Conservation (phyloP, 1,140 invertebrate species). For the Halictus rubicundus region DNA sequence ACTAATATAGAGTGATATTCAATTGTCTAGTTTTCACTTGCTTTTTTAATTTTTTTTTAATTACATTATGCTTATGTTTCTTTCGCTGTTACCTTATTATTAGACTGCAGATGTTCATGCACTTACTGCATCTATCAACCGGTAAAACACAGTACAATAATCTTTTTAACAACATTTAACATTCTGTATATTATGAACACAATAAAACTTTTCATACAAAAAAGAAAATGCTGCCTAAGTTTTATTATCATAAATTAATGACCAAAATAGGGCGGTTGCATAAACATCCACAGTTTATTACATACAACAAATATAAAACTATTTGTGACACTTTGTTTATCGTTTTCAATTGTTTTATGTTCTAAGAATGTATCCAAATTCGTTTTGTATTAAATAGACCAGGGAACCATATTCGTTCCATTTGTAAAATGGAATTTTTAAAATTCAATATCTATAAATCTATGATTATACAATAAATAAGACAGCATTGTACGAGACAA, state of each 20-base stretch:
- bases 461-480: neutral
- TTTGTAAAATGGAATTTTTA: neutral
- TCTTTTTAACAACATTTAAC: too few relatives aligned
- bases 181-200: too few relatives aligned
- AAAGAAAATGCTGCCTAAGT: too few relatives aligned
- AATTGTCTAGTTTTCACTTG: slow-evolving; percentile 8
- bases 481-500: neutral
- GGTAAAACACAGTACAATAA: too few relatives aligned
- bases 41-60: neutral
- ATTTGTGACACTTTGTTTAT: neutral
- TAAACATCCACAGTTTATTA: too few relatives aligned
- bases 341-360: neutral
- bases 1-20: neutral
- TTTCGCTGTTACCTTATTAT: neutral
- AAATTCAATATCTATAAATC: neutral
- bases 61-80: neutral
- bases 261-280: too few relatives aligned
- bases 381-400: neutral
- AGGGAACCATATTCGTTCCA: neutral
- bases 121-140: too few relatives aligned
- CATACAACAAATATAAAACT: neutral
- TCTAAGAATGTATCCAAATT: neutral
- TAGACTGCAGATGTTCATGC: too few relatives aligned
- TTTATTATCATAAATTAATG: too few relatives aligned
- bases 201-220: too few relatives aligned